Base-by-base conservation (phyloP, 1,140 invertebrate genomes). In the Scaptodrosophila lebanonensis region DNA sequence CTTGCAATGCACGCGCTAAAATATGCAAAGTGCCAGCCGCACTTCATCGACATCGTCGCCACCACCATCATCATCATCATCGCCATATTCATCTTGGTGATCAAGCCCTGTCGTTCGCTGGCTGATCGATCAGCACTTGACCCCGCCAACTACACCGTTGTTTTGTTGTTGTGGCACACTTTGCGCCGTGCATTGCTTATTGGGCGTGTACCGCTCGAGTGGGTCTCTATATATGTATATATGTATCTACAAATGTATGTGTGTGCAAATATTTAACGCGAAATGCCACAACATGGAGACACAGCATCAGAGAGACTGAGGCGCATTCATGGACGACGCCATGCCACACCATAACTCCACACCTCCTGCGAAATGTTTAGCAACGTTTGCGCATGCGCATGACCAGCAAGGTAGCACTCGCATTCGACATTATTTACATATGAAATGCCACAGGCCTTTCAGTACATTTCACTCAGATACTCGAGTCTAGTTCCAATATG, bases 1-100 rank as follows among this genome's bases (percentile, higher is more conserved):
- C 68, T n/a, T 83, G 77, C 72, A 73, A 40, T 77, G 65, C 68
- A 73, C 73, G 61, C 65, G 72, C 72, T 70, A 83, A 83, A 83
- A 70, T 73, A 79, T 79, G 79, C 79, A 83, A 70, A 73, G 79
- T 73, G 79, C 56, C 71, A 54, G 58, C 64, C 72, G 68, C 64
- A 71, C 58, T 64, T 68, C 43, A 62, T 50, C 60, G 49, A 39
- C 43, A 47, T 27, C 56, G 50, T 25, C 62, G 66, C 29, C 65
- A 62, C 16, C 27, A 57, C 39, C 50, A 56, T 44, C 52, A 65
- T 45, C 29, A 32, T 29, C 32, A 5, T 11, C 11, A 36, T 13
- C 25, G 12, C 7, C 25, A 8, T 18, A 16, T 50, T 6, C 15
- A 27, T 18, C 47, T 12, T 4, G 5, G 8, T 16, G 12, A 48